Percentiles rank a stretch among this genome's conserved stretches.
Evolutionary conservation across 2,113 vertebrate species (phyloP).

Genomic region (Gulo gulo): DNA sequence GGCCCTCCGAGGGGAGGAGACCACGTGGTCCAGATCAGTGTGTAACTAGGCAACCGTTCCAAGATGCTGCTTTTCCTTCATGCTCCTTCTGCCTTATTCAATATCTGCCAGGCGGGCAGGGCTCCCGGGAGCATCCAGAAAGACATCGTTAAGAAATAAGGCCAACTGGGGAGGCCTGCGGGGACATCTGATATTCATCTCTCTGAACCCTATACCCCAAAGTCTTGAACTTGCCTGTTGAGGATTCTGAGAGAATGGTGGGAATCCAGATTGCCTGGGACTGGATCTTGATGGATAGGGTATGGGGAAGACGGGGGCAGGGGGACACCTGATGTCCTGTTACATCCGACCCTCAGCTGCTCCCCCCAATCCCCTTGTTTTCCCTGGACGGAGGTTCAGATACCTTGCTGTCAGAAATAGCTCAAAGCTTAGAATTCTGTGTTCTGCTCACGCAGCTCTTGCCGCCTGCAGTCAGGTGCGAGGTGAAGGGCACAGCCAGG

Average conservation of each 20-base stretch:
- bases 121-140: background rate
- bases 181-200: background rate
- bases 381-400: background rate
- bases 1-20: background rate
- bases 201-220: background rate
- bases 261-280: background rate
- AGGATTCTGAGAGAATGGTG: background rate
- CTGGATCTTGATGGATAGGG: background rate
- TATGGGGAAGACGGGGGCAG: background rate
- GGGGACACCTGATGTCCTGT: no score
- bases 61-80: background rate
- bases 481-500: background rate
- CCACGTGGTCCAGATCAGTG: background rate
- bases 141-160: background rate
- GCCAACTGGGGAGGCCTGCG: background rate
- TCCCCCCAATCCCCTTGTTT: background rate
- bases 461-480: background rate
- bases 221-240: background rate
- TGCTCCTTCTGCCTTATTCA: constrained; percentile 21
- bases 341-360: background rate
- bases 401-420: background rate
- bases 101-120: background rate
- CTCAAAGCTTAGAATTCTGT: no score
- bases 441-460: background rate
- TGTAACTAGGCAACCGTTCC: constrained; percentile 59